Conservation (phyloP, 2,888 invertebrate species). For the Athalia cordata region DNA sequence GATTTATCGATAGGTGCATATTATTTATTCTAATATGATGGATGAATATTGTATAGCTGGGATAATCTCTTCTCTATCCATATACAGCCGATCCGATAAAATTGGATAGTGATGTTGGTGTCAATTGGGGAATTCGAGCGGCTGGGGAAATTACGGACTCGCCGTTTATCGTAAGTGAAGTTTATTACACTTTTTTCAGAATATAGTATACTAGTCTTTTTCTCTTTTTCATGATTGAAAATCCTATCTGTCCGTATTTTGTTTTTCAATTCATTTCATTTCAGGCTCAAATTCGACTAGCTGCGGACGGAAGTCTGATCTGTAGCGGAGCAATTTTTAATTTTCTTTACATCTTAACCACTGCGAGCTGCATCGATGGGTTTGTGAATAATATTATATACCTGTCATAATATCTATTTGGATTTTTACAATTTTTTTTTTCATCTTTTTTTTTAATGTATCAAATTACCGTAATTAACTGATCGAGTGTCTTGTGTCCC, state of each 20-base stretch:
- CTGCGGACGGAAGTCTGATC: background rate
- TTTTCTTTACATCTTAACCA: background rate
- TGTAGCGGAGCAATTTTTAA: slow-evolving; percentile 2
- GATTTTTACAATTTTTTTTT: background rate
- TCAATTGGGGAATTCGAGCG: background rate
- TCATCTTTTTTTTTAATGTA: background rate
- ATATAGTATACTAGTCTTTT: too few species aligned
- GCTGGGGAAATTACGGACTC: background rate
- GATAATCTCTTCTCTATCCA: background rate
- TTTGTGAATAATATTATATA: background rate
- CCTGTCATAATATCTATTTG: background rate
- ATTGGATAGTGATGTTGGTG: background rate
- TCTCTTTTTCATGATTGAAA: too few species aligned
- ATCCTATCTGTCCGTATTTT: too few species aligned
- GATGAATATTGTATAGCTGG: too few species aligned
- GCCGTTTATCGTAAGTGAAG: slow-evolving; percentile 8
- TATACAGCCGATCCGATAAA: slow-evolving; percentile 7
- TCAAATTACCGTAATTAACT: too few species aligned
- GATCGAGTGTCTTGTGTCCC: too few species aligned
- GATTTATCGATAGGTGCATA: background rate
- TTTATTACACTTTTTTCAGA: too few species aligned
- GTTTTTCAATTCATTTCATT: background rate
- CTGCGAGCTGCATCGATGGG: slow-evolving; percentile 1
- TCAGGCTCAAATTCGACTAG: slow-evolving; percentile 11
- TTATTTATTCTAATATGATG: too few species aligned